phyloP scores from a whole-genome alignment of 2,888 invertebrate genomes.

The Hydrotaea diabolus region DNA sequence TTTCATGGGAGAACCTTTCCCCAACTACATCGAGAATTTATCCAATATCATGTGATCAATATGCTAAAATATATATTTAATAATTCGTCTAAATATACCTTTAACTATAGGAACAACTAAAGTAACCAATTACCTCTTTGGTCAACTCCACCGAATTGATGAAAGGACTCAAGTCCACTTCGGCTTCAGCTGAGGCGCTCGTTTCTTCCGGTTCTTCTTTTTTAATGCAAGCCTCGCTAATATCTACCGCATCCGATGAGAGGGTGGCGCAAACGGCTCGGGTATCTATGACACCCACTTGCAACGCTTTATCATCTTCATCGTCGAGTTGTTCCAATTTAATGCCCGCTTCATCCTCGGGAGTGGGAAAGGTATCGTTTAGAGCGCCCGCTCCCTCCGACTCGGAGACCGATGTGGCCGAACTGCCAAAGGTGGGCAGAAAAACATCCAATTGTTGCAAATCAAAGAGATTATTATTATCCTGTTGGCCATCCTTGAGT shows the following conservation, averaged over 20 bases:
- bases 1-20: no score
- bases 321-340: slow-evolving; percentile 72
- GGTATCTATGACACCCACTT: slow-evolving; percentile 63
- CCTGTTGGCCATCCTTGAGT: slow-evolving; percentile 80
- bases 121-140: slow-evolving; percentile 73
- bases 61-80: no score
- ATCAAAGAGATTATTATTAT: slow-evolving; percentile 73
- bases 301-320: slow-evolving; percentile 68
- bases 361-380: slow-evolving; percentile 76
- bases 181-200: slow-evolving; percentile 44
- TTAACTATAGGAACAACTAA: no score
- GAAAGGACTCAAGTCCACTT: slow-evolving; percentile 70
- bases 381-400: slow-evolving; percentile 69
- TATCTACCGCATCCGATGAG: slow-evolving; percentile 27
- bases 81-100: no score
- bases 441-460: slow-evolving; percentile 73
- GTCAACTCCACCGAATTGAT: slow-evolving; percentile 73
- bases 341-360: slow-evolving; percentile 70
- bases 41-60: no score
- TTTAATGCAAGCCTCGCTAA: slow-evolving; percentile 37
- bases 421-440: slow-evolving; percentile 71
- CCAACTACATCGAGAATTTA: no score
- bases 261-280: slow-evolving; percentile 54
- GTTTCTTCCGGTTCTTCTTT: slow-evolving; percentile 66
- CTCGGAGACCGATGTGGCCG: slow-evolving; percentile 41